A percentile compares a stretch with the other conserved stretches of the same genome.
Evolutionary conservation across 2,113 vertebrate species (phyloP).

Genomic region (Mixornis gularis): DNA sequence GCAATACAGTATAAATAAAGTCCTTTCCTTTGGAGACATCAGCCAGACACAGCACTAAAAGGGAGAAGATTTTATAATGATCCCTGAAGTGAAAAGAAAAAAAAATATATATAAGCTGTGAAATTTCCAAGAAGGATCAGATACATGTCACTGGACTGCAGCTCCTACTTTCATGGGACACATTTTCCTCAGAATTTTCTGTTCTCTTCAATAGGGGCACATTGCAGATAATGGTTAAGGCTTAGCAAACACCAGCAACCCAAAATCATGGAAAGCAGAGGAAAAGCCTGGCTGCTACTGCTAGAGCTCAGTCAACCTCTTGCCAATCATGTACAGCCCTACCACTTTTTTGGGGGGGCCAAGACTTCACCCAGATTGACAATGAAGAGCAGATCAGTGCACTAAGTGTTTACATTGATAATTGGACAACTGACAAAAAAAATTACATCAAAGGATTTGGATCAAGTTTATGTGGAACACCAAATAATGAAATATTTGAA

Average conservation of each 20-base stretch:
- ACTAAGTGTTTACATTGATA: not conserved
- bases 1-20: not conserved
- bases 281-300: not conserved
- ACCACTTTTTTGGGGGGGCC: accelerated
- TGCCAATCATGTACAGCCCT: accelerated
- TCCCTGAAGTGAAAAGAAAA: not conserved
- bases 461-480: not conserved
- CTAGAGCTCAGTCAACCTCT: not conserved
- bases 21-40: not conserved
- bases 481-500: not conserved
- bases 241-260: not conserved
- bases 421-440: not conserved
- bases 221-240: not conserved
- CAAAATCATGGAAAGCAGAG: not conserved
- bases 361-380: not conserved
- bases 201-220: not conserved
- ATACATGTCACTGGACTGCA: not conserved
- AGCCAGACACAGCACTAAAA: not conserved
- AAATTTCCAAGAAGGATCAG: not conserved
- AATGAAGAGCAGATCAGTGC: not conserved
- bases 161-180: not conserved
- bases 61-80: not conserved
- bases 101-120: not conserved
- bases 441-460: not conserved
- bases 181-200: not conserved